Base-by-base conservation (phyloP, 2,888 invertebrate genomes). In the Thumatha senex region DNA sequence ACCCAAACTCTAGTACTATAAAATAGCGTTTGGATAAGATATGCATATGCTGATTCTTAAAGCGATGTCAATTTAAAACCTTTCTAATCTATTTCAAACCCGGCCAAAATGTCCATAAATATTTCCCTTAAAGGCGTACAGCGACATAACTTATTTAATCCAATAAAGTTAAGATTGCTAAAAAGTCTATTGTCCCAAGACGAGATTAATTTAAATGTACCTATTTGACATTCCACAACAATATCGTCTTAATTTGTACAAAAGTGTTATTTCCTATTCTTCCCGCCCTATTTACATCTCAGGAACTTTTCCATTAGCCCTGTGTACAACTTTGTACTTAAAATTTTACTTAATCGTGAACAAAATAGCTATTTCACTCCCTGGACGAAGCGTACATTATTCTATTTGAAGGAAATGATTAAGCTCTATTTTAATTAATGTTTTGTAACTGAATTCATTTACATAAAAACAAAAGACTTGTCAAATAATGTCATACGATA, bases 291-390 rank as follows among this genome's bases (percentile, higher is more conserved):
- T 65, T 53, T 72, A 70, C 75, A 74, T 63, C 47, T 57, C 54
- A 47, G 56, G 53, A 82, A 84, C 84, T 85, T 85, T 82, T 76
- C 83, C 83, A 84, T 84, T 82, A 82, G 73, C 67, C 76, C 81
- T 66, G 62, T 69, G 61, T 61, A 63, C 66, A 83, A 84, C 84
- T 86, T 84, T 60, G 62, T 71, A 81, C 84, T 83, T 82, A 76
- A 82, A 82, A 78, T 77, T 80, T 64, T 68, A 75, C 79, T 82
- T 82, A 80, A 82, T 82, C 73, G 76, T 53, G 78, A 76, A 77
- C 76, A 78, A 79, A 80, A 82, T 24, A 24, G 3, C 18, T 78
- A 78, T 78, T 82, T 70, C 67, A 63, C 76, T 76, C 61, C 67
- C 67, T 65, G 63, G 73, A 73, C 61, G 70, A 45, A 62, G 35